Base-by-base conservation (phyloP, 1,140 invertebrate genomes). In the Acromyrmex echinatior region DNA sequence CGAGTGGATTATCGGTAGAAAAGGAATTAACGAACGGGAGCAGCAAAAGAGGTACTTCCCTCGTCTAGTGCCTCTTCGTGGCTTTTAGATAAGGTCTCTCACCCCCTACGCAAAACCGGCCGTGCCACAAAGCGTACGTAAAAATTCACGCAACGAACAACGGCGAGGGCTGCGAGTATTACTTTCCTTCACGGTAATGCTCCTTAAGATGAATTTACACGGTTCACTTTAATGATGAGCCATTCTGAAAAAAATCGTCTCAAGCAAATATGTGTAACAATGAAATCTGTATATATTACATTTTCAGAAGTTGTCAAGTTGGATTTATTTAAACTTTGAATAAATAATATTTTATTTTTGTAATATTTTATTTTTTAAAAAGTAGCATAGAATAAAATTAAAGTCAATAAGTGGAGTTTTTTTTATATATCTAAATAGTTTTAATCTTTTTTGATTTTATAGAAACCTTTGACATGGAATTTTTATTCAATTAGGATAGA, bases 1-100 rank as follows among this genome's bases (percentile, higher is more conserved):
- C 87, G 78, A 91, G 90, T 91, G 89, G 90, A 91, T 91, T 91
- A 91, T 91, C 90, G 90, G 77, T 88, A 74, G 89, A 89, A 91
- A 91, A 89, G 90, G 89, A 91, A 91, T 91, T 91, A 92, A 90
- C 87, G 89, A 92, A 88, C 79, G 80, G 82, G 81, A 89, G 86
- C 88, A 62, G 60, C 65, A 81, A 87, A 86, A 90, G 88, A 89
- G 66, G 90, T 86, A 87, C 84, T 91, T 90, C 71, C 88, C 89
- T 74, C 84, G 87, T 91, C 89, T 91, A 91, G 90, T 88, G 74
- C 84, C 88, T 60, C 90, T 91, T 91, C 84, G 90, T 70, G 90
- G 89, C 89, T 91, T 86, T 91, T 86, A 88, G 89, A 91, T 91
- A 91, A 91, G 90, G 87, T 88, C 89, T 90, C 89, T 87, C 87